Evolutionary conservation across 2,797 vertebrate species (phyloP), one percentile per base, ranked within the genome.

Genomic region (Fratercula arctica): DNA sequence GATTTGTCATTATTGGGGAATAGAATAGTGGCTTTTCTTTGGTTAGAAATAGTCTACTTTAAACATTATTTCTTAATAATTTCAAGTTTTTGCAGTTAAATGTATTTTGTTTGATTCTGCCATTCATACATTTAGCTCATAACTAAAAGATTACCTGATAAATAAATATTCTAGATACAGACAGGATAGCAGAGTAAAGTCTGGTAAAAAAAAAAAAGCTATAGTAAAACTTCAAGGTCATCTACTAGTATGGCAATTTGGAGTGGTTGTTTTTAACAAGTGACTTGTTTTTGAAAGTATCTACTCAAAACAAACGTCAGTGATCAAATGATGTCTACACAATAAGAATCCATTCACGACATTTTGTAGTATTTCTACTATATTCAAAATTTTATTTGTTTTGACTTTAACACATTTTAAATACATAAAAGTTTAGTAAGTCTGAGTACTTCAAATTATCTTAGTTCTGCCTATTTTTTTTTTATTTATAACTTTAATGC

Each of bases 371-470:
- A 72, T 56, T 89, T 53, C 33, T 72, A 2, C 28, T 39, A 19
- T 53, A 50, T 45, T 68, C 31, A 82, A 53, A 68, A 61, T 45
- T 1, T 0, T 31, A 24, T 37, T 61, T 68, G 6, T 45, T 89
- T 85, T 69, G 21, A 20, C 37, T 61, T 64, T 87, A 80, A 54
- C 31, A 35, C 5, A 35, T 82, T 61, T 41, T 24, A 53, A 64
- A 53, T 3, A 8, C 15, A 43, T 37, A 29, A 25, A 68, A 41
- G 8, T 51, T 66, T 74, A 0, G 0, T 35, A 83, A 64, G 9
- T 63, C 41, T 73, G n/a, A 77, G 5, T 46, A 61, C 10, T 63
- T 83, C 15, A 43, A 39, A 13, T 57, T 75, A 60, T 31, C 33
- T 59, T 70, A 51, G 13, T 56, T 92, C 26, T 63, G 25, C 37